Base-by-base conservation (phyloP, 2,888 invertebrate species). In the Lasioglossum oenotherae region DNA sequence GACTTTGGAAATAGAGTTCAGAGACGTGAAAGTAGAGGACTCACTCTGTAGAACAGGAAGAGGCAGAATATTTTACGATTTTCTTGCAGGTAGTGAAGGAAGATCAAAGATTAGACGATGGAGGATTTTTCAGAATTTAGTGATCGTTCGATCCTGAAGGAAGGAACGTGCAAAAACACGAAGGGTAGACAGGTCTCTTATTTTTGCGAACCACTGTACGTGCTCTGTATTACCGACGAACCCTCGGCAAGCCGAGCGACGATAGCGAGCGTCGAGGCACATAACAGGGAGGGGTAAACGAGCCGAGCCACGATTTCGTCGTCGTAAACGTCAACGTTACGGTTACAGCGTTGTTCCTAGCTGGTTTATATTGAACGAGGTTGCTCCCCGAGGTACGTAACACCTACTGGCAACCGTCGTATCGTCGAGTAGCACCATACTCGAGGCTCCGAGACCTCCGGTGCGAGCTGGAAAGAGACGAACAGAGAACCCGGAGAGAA, bases 311-410 rank as follows among this genome's bases (percentile, higher is more conserved):
- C 95, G 95, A 95, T 95, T 95, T 95, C 95, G 94, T 94, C 93
- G 94, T 95, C 95, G 95, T 95, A 95, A 95, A 95, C 95, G 95
- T 95, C 95, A 95, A 93, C 94, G 95, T 95, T 95, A 95, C 95
- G 95, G 94, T 95, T 95, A 95, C 95, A 94, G 94, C 93, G 95
- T 94, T 95, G 94, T 95, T 95, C 93, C 92, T 94, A 91, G 94
- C 93, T 94, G 93, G 94, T 94, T 95, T 95, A 95, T 95, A 95
- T 95, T 94, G 94, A 94, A 95, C 94, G 93, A 93, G 94, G 93
- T 94, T 94, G 94, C 94, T 95, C 95, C 95, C 95, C 92, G 94
- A 95, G 94, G 95, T 95, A 95, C 94, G 93, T 94, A 95, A 94
- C 95, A 94, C 94, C 94, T 94, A 93, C 93, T 92, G 91, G 87